Conservation (phyloP, 2,797 vertebrate genomes). For the Lagorchestes hirsutus region DNA sequence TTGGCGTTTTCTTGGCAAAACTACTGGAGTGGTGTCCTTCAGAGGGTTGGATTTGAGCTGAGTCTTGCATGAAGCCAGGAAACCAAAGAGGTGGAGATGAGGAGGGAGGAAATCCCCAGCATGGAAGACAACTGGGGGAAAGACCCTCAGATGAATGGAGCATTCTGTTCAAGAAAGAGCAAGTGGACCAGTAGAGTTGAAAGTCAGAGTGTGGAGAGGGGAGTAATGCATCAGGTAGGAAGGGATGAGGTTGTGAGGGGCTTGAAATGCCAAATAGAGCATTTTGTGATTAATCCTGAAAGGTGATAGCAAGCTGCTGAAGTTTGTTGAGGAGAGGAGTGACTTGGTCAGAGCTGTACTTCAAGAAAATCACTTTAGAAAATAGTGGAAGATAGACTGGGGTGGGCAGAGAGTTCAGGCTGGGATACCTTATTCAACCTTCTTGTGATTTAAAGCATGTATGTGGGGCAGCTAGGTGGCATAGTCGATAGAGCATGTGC, state of each 20-base stretch:
- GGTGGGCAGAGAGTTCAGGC: not conserved
- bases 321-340: not conserved
- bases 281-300: not conserved
- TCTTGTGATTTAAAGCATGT: not conserved
- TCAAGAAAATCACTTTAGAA: not conserved
- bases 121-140: not conserved
- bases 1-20: not conserved
- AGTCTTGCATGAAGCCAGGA: not conserved
- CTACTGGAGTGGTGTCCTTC: not conserved
- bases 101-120: not conserved
- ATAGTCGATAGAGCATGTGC: not conserved
- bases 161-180: not conserved
- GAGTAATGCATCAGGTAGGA: not conserved
- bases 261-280: not conserved
- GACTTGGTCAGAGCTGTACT: not conserved
- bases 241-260: not conserved
- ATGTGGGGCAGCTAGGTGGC: not conserved
- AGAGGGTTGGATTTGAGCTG: not conserved
- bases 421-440: not conserved
- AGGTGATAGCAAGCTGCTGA: not conserved
- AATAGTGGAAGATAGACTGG: not conserved
- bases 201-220: not conserved
- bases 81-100: not conserved
- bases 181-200: not conserved
- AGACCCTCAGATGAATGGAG: not conserved